Conservation (phyloP, 2,888 invertebrate species). For the Clistopyga incitator region DNA sequence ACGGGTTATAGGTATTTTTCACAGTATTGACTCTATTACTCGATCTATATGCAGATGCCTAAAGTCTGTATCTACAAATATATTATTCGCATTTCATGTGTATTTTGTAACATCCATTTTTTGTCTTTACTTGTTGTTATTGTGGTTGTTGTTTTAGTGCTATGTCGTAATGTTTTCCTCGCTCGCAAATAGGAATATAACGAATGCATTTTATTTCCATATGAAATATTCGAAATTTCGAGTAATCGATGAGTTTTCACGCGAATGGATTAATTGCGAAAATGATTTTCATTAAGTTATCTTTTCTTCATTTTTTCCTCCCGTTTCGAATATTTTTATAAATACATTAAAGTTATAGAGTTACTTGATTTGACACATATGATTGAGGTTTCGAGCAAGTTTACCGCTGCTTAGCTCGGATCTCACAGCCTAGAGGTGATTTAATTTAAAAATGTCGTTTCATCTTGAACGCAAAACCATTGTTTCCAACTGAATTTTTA, state of each 20-base stretch:
- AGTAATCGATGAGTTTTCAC: conserved; percentile 51
- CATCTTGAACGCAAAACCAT: conserved; percentile 73
- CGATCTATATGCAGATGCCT: conserved; percentile 80
- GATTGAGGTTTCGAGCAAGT: conserved; percentile 83
- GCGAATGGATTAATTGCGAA: conserved; percentile 54
- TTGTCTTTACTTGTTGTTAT: conserved; percentile 58
- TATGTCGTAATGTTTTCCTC: conserved; percentile 63
- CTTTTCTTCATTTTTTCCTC: conserved; percentile 43
- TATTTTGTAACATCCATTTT: conserved; percentile 68
- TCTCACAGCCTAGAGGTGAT: conserved; percentile 84
- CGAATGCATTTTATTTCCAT: conserved; percentile 63
- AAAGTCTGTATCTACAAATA: conserved; percentile 82
- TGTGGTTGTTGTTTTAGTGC: conserved; percentile 59
- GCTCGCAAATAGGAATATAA: conserved; percentile 63
- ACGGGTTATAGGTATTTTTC: conserved; percentile 80
- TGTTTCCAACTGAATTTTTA: conserved; percentile 57
- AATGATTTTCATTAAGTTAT: conserved; percentile 25
- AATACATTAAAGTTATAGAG: conserved; percentile 77
- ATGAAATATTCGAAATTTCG: conserved; percentile 61
- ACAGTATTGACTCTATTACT: conserved; percentile 83
- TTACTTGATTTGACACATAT: conserved; percentile 83
- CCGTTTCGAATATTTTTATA: conserved; percentile 68
- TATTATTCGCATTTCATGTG: conserved; percentile 74
- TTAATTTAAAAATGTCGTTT: conserved; percentile 73
- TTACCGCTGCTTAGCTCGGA: conserved; percentile 81